Base-by-base conservation (phyloP, 2,888 invertebrate genomes). In the Pyrgus malvae region DNA sequence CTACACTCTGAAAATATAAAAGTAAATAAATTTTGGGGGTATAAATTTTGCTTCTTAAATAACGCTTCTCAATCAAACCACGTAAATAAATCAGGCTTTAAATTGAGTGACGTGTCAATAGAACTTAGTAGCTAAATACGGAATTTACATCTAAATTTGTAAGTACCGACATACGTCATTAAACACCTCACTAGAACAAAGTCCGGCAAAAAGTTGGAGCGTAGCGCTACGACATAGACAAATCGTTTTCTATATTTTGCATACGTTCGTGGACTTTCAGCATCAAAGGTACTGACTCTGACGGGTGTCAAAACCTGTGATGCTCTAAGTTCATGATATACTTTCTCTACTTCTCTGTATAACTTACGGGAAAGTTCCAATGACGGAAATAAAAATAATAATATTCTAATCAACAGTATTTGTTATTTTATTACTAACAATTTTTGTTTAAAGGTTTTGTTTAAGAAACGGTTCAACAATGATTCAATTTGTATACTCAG, bases 171-270 rank as follows among this genome's bases (percentile, higher is more conserved):
- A 35, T 42, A 51, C 42, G 25, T 50, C 42, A 9, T 50, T 42
- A 35, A 25, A 21, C 35, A 31, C 50, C 42, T 50, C 50, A 23
- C 17, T 27, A 16, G 23, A 25, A 25, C 42, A 35, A 50, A 50
- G 19, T 50, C 42, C 42, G 44, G 51, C 51, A 51, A 51, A 53
- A 53, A 53, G 38, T 53, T 53, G 9, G 45, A 45, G 29, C 41
- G 42, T 44, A 27, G 11, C 38, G 11, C 33, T 33, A 29, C 49
- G 57, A 64, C 58, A 42, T 56, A 57, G 50, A 61, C 48, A 62
- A 64, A 61, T 59, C 58, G 56, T 57, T 61, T 61, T 63, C 58
- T 61, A 60, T 61, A 65, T 62, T 64, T 61, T 60, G 57, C 58
- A 54, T 59, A 60, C 59, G 60, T 59, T 48, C 56, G 57, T 37